Base-by-base conservation (phyloP, 2,888 invertebrate species). In the Andrena minutula region DNA sequence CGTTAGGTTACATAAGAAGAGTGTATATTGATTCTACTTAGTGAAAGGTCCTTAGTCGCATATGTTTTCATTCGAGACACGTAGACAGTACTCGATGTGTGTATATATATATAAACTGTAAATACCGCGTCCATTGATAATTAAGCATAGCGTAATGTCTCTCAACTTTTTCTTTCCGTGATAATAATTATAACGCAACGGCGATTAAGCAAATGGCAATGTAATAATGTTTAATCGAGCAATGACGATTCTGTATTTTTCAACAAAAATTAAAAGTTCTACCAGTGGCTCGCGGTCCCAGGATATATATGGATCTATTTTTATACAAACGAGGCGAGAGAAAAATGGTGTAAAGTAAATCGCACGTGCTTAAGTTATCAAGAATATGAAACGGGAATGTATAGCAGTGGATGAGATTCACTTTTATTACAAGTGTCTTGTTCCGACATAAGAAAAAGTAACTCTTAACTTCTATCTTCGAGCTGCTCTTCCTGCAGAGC, bases 371-470 rank as follows among this genome's bases (percentile, higher is more conserved):
- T 65, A 53, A 75, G 83, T 83, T 85, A 79, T 86, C 82, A 63
- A 73, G 49, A 53, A 66, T 82, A 79, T 28, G 2, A 49, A 70
- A 20, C 30, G 51, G 82, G 64, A 85, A 87, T 87, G 75, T 85
- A 82, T 47, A 86, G 69, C 16, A 30, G 60, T 69, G 53, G 49
- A 73, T 47, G 64, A 64, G 12, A 68, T 72, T 74, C 32, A 68
- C 71, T 74, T 73, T 73, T 66, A 70, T 64, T 75, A 47, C 68
- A 61, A 80, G 65, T 60, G 1, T 41, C 69, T 47, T 12, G 41
- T 69, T 41, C 49, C 30, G 30, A 23, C n/a, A 4, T 35, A 56
- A 26, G 32, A 12, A 12, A 2, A 8, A 6, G 3, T n/a, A 56
- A 72, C 68, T 28, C n/a, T 28, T 49, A 41, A 35, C 6, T 30